Base-by-base conservation (phyloP, 2,888 invertebrate genomes). In the Alloscopus bannaensis region DNA sequence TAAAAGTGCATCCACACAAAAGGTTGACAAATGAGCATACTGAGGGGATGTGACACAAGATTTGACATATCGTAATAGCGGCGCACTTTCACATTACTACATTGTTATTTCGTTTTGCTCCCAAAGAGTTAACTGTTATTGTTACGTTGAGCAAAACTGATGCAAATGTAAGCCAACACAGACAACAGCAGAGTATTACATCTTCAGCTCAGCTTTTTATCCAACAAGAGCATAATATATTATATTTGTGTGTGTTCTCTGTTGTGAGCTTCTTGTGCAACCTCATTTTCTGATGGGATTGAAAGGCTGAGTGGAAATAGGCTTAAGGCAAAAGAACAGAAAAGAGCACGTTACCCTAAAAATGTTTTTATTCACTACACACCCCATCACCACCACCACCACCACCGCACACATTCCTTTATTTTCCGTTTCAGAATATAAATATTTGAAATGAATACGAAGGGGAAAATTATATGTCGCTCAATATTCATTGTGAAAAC, bases 1-100 rank as follows among this genome's bases (percentile, higher is more conserved):
- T n/a, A n/a, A n/a, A 47, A 47, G 8, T 47, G 47, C 50, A 3
- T 50, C n/a, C n/a, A n/a, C n/a, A n/a, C n/a, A 50, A 50, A 50
- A 20, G 20, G 20, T 2, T 50, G 50, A 50, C 20, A 50, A 18
- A 50, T 18, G 50, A 50, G 50, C 8, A 1, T 20, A 18, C 20
- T 50, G 11, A 50, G 20, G 16, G 22, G 20, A 50, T 20, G 20
- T 50, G 50, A 50, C 50, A 50, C 20, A 13, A 50, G 20, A 50
- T 20, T 11, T 50, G 50, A 50, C 50, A 50, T 18, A 13, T 36
- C 36, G 36, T 13, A 13, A 36, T 36, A 8, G 36, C 8, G 13
- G 6, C 36, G 36, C 36, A 8, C 13, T 36, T 13, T 36, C 36
- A 36, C n/a, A n/a, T n/a, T n/a, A n/a, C n/a, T n/a, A n/a, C n/a